Evolutionary conservation across 2,797 vertebrate genomes (phyloP), one percentile per base, ranked within the genome.

Genomic region (Tarsius wallacei): DNA sequence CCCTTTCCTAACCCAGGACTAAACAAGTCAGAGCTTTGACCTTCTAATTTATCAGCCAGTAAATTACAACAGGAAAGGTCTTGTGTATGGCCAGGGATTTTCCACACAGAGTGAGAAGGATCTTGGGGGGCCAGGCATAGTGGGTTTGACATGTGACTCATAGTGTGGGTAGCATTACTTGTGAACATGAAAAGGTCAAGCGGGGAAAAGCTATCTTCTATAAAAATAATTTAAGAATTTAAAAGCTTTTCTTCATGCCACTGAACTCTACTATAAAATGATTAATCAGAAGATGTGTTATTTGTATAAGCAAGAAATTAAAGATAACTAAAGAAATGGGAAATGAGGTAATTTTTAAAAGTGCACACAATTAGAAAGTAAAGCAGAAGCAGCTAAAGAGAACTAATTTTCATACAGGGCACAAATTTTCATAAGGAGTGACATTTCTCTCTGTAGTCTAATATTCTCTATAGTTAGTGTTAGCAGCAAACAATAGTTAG

Each of bases 41-140:
- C 81, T 95, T 97, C 93, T 97, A 95, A 97, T 95, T 93, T 96
- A 97, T 63, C 77, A 82, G 73, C 59, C 59, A 42, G 31, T 76
- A 89, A 68, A 91, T 53, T 63, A 97, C 22, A 82, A 74, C 9
- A 36, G 21, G 28, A 85, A 95, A 76, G 26, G 10, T 83, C 88
- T 84, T 80, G 59, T 63, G 93, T 73, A 68, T 49, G 78, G 71
- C 77, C 49, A 8, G 47, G 31, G 87, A 42, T 53, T 86, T 82
- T 96, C 76, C 91, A 64, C 66, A 22, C 0, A 13, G 6, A 42
- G 74, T 73, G 33, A 55, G 10, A 57, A 63, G 70, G 26, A 49
- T 33, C 87, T 87, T 87, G 51, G 33, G 84, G 96, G 78, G 70
- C 42, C 86, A 89, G 71, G 31, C 80, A 49, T 24, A 42, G 91